Conservation (phyloP, 2,888 invertebrate genomes). For the Spodoptera picta region DNA sequence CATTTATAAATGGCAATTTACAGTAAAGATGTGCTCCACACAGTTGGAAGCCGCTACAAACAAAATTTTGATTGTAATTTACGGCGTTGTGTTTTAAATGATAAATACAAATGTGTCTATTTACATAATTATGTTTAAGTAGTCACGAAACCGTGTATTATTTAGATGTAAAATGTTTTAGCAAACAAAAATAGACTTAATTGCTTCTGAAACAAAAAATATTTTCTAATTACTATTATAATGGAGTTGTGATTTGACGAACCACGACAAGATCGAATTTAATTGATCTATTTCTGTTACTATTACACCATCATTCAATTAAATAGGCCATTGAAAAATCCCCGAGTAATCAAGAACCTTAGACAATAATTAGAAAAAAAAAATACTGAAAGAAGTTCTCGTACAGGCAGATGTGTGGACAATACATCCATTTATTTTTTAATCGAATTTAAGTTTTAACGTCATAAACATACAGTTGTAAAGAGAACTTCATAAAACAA, state of each 20-base stretch:
- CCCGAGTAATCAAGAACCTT: slow-evolving; percentile 29
- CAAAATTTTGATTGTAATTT: slow-evolving; percentile 32
- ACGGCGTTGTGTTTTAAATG: slow-evolving; percentile 21
- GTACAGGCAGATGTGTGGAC: slow-evolving; percentile 23
- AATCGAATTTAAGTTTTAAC: slow-evolving; percentile 46
- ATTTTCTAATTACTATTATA: no score
- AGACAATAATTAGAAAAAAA: slow-evolving; percentile 23
- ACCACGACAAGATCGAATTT: slow-evolving; percentile 41
- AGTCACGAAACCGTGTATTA: no score
- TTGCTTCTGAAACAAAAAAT: slow-evolving; percentile 45
- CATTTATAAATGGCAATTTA: slow-evolving; percentile 38
- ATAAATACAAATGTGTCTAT: slow-evolving; percentile 23
- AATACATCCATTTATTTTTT: not conserved
- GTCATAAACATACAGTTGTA: slow-evolving; percentile 23
- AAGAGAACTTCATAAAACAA: slow-evolving; percentile 20
- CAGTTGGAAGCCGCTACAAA: slow-evolving; percentile 41
- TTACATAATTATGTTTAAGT: no score
- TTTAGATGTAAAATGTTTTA: not conserved
- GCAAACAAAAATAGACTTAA: slow-evolving; percentile 53
- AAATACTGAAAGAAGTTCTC: not conserved
- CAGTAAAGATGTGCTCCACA: slow-evolving; percentile 37
- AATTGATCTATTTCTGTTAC: slow-evolving; percentile 30
- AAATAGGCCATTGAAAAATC: slow-evolving; percentile 7
- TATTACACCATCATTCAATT: slow-evolving; percentile 25
- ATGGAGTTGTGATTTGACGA: slow-evolving; percentile 30